Percentiles rank a stretch among this genome's conserved stretches.
phyloP scores from a whole-genome alignment of 2,888 invertebrate species.

The Chalcosyrphus nemorum region DNA sequence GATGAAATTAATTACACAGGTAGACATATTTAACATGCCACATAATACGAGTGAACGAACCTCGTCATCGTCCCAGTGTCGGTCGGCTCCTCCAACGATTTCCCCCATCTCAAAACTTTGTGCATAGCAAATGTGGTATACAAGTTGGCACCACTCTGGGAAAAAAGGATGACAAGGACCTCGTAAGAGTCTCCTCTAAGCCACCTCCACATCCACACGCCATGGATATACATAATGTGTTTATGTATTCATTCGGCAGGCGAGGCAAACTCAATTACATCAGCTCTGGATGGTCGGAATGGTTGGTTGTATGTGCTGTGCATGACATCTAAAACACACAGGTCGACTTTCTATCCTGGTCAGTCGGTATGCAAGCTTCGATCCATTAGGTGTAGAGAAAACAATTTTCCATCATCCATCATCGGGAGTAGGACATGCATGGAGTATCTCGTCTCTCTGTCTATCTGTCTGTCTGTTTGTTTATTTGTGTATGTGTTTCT shows the following conservation, averaged over 20 bases:
- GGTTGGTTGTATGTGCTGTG: conserved; percentile 6
- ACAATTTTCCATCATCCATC: conserved; percentile 68
- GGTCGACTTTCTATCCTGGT: background rate
- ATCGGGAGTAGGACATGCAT: conserved; percentile 31
- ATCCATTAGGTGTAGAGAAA: conserved; percentile 51
- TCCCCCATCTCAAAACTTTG: conserved; percentile 27
- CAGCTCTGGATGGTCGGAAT: background rate
- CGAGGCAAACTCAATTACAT: conserved; percentile 69
- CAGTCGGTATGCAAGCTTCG: conserved; percentile 11
- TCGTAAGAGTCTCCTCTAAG: conserved; percentile 2
- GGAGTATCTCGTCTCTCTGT: background rate
- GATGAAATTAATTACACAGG: conserved; percentile 72
- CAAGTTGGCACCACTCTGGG: background rate
- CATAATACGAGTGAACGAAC: conserved; percentile 56
- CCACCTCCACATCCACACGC: conserved; percentile 10
- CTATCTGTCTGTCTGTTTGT: background rate
- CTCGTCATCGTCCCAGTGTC: conserved; percentile 13
- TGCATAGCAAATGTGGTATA: conserved; percentile 44
- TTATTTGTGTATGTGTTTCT: background rate
- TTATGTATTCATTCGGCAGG: conserved; percentile 43
- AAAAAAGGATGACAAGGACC: conserved; percentile 48
- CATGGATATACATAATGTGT: conserved; percentile 15
- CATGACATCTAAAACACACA: conserved; percentile 41
- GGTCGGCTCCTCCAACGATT: conserved; percentile 15
- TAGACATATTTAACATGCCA: conserved; percentile 69